Evolutionary conservation across 2,888 invertebrate species (phyloP).

Genomic region (Agrilus mali): DNA sequence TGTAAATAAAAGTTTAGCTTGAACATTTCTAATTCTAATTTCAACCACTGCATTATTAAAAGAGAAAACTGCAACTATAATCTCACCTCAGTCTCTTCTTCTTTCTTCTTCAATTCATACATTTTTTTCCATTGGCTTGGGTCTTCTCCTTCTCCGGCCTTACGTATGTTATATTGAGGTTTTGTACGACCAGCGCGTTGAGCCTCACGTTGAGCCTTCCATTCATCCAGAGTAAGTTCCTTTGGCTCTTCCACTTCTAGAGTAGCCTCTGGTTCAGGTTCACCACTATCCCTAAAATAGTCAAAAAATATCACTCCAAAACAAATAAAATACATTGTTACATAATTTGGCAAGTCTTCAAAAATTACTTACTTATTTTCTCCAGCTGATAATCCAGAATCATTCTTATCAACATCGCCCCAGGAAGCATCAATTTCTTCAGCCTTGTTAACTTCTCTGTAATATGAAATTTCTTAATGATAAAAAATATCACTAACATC

Average conservation of each 20-base stretch:
- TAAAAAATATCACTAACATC: neutral
- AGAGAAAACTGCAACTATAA: neutral
- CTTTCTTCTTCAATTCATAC: conserved; percentile 65
- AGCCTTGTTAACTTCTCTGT: conserved; percentile 29
- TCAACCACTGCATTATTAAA: neutral
- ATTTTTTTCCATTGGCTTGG: conserved; percentile 86
- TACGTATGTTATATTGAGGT: conserved; percentile 82
- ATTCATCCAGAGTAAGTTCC: conserved; percentile 88
- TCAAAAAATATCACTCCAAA: neutral
- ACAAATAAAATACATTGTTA: neutral
- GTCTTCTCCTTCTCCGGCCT: conserved; percentile 90
- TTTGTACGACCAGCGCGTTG: conserved; percentile 67
- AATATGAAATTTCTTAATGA: conserved; percentile 6
- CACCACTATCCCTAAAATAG: conserved; percentile 23
- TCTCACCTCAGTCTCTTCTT: conserved; percentile 39
- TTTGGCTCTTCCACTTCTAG: conserved; percentile 64
- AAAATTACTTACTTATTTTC: conserved; percentile 22
- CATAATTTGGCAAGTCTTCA: neutral
- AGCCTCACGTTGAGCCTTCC: conserved; percentile 81
- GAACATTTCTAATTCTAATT: neutral
- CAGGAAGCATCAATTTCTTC: conserved; percentile 26
- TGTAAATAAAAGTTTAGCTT: no score
- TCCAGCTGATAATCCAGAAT: conserved; percentile 19
- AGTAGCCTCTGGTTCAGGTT: conserved; percentile 23
- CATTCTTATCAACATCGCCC: conserved; percentile 40